Conservation (phyloP, 2,888 invertebrate genomes). For the Plagiodera versicolora region DNA sequence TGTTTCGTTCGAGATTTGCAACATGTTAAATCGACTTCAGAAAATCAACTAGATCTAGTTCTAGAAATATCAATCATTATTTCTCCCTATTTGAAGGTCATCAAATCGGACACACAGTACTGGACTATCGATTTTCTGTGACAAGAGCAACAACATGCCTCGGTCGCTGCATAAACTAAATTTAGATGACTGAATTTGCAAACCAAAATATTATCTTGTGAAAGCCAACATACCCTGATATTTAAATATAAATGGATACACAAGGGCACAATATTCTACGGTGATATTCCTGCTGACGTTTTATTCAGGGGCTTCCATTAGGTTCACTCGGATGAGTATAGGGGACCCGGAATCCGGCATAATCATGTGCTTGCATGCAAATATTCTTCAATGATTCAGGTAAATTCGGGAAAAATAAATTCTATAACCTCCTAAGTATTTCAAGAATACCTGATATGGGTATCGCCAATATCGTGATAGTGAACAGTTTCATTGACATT, state of each 20-base stretch:
- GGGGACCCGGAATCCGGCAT: neutral
- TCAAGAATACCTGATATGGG: no score
- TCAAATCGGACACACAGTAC: no score
- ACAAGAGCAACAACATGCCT: neutral
- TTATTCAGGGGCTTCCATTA: constrained; percentile 9
- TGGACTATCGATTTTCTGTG: neutral
- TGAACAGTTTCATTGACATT: no score
- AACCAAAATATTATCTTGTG: constrained; percentile 27
- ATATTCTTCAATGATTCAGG: neutral
- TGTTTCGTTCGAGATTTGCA: no score
- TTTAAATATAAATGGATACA: constrained; percentile 27
- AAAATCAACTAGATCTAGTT: no score
- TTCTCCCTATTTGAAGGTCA: no score
- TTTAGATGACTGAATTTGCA: constrained; percentile 21
- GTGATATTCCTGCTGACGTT: constrained; percentile 13
- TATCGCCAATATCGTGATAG: no score
- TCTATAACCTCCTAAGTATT: no score
- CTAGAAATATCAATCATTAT: no score
- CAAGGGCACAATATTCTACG: constrained; percentile 13
- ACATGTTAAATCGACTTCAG: no score
- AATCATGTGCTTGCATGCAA: neutral
- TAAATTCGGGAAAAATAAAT: no score
- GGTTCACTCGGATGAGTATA: neutral
- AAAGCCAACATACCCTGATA: constrained; percentile 20
- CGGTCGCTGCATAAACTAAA: constrained; percentile 6